A percentile compares a stretch with the other conserved stretches of the same genome.
Evolutionary conservation across 2,113 vertebrate species (phyloP).

Genomic region (Nanger granti): DNA sequence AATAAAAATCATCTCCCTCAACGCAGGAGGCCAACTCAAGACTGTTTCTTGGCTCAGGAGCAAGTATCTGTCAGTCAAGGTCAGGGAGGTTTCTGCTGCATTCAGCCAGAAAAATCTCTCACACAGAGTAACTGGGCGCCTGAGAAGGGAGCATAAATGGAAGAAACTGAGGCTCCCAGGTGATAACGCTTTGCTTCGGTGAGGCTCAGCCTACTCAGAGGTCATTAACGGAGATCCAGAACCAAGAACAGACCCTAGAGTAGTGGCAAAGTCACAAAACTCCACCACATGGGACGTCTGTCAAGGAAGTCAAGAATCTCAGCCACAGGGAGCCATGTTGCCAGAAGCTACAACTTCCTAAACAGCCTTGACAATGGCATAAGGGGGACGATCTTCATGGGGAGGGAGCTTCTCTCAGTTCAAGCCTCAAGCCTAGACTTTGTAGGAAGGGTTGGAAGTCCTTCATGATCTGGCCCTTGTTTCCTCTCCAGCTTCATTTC

Average conservation of each 20-base stretch:
- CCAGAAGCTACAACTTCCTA: neutral
- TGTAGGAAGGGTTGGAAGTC: neutral
- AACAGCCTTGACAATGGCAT: neutral
- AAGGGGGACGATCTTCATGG: accelerated
- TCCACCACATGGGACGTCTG: accelerated
- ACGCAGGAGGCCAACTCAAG: neutral
- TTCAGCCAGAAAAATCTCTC: neutral
- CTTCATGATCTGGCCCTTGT: neutral
- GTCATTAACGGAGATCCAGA: neutral
- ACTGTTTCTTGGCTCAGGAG: slow-evolving; percentile 37
- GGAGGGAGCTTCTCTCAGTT: neutral
- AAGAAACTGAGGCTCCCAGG: neutral
- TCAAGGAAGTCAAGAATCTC: neutral
- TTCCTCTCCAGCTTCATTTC: neutral
- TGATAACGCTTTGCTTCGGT: neutral
- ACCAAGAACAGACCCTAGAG: neutral
- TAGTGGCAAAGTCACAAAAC: neutral
- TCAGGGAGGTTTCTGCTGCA: slow-evolving; percentile 16
- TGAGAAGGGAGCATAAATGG: neutral
- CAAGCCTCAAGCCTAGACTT: neutral
- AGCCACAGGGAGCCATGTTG: neutral
- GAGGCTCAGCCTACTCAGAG: neutral
- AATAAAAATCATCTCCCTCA: slow-evolving; percentile 7
- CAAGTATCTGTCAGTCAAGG: slow-evolving; percentile 43
- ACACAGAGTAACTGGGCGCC: neutral